A percentile compares a stretch with the other conserved stretches of the same genome.
Conservation (phyloP, 2,113 vertebrate species). For the Calidris pugnax region DNA sequence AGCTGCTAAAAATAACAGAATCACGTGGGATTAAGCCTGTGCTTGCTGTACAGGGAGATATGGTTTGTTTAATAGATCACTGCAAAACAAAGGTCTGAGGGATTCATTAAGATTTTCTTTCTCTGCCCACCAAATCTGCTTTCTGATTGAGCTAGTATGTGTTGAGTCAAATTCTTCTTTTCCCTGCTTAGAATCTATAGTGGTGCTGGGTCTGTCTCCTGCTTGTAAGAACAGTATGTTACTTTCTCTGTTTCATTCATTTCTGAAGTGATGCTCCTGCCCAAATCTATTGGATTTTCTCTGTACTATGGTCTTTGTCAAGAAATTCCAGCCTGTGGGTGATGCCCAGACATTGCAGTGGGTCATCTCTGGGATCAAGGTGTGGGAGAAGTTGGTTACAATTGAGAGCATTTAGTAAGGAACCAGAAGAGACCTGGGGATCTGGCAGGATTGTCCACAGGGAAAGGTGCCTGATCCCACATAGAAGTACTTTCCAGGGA, state of each 20-base stretch:
- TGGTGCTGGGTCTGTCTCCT: neutral
- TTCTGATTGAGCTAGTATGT: neutral
- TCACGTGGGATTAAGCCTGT: neutral
- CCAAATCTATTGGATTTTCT: neutral
- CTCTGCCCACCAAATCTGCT: neutral
- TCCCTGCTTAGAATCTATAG: neutral
- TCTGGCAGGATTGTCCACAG: neutral
- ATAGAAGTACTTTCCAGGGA: neutral
- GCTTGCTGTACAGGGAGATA: neutral
- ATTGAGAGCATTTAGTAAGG: neutral
- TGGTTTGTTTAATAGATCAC: neutral
- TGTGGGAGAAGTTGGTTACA: neutral
- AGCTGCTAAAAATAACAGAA: conserved; percentile 33
- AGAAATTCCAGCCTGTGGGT: neutral
- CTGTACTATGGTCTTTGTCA: neutral
- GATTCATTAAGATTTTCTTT: conserved; percentile 4
- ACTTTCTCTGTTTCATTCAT: neutral
- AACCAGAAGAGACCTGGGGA: neutral
- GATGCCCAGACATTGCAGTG: neutral
- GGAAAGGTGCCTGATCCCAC: neutral
- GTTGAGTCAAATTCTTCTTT: neutral
- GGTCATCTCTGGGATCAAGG: neutral
- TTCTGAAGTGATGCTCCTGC: neutral
- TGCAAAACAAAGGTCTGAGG: neutral
- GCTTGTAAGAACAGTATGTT: neutral